Base-by-base conservation (phyloP, 2,113 vertebrate genomes). In the Coturnix japonica region DNA sequence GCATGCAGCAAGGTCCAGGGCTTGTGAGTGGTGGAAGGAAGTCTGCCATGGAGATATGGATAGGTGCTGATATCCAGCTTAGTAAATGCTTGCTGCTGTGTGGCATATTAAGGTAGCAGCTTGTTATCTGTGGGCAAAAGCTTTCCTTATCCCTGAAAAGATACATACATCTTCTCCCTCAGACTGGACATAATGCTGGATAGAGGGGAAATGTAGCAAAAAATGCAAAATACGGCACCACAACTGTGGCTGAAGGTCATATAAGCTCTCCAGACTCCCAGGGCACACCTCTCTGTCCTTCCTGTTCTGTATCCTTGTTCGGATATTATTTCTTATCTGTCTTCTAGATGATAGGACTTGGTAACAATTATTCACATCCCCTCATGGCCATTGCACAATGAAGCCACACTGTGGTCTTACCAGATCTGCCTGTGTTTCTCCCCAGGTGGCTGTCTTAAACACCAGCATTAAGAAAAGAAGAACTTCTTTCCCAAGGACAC, bases 221-320 rank as follows among this genome's bases (percentile, higher is more conserved):
- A 76, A 89, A 81, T 76, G 33, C 41, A 81, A 92, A 87, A 33
- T 31, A 6, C 9, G 49, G 41, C 33, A 73, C 0, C 0, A 28
- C 63, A 87, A 13, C 31, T 82, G 25, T 79, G 23, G 17, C 57
- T 0, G 0, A 57, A 39, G 53, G 15, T 9, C 0, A 0, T 64
- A 26, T 53, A 4, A 0, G 57, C 37, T 79, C 59, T 72, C 12
- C 49, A 44, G 33, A 28, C 9, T 67, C 30, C 28, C n/a, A 78
- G 13, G 14, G 11, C 67, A 69, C 46, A 63, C 11, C 31, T 31
- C 67, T 16, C 47, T 72, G 23, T 78, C 74, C 73, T 80, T 90
- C 37, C 44, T 41, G 41, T 73, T 84, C 14, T 15, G 8, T 31
- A 71, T 0, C 12, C 43, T 77, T 74, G 20, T 17, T 61, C 31